A percentile compares a stretch with the other conserved stretches of the same genome.
Conservation (phyloP, 2,888 invertebrate species). For the Synanthedon vespiformis region DNA sequence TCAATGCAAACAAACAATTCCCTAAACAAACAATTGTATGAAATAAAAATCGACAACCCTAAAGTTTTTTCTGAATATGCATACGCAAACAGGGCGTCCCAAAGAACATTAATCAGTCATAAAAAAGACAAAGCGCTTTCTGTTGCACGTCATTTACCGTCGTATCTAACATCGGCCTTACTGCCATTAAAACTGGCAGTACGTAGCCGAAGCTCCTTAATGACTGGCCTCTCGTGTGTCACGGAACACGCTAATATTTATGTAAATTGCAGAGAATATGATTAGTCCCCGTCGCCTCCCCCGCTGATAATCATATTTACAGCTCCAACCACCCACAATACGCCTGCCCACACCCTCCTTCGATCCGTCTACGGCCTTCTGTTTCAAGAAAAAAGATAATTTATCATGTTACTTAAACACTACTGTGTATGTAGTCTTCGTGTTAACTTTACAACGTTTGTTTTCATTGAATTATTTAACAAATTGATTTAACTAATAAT, state of each 20-base stretch:
- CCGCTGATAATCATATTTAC: constrained; percentile 69
- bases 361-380: background rate
- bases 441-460: too few relatives aligned
- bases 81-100: constrained; percentile 36
- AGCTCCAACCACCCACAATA: constrained; percentile 28
- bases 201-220: constrained; percentile 37
- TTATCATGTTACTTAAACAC: background rate
- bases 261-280: constrained; percentile 70
- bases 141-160: constrained; percentile 16
- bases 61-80: constrained; percentile 40
- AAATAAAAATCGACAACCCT: constrained; percentile 21
- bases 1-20: too few relatives aligned
- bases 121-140: constrained; percentile 65
- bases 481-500: too few relatives aligned
- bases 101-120: constrained; percentile 62
- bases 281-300: constrained; percentile 68
- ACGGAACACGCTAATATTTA: constrained; percentile 69
- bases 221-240: constrained; percentile 50
- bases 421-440: too few relatives aligned
- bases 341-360: background rate
- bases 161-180: constrained; percentile 55
- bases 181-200: constrained; percentile 30
- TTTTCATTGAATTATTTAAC: too few relatives aligned
- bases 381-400: background rate
- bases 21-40: background rate